Evolutionary conservation across 2,888 invertebrate species (phyloP).

Genomic region (Phortica magna): DNA sequence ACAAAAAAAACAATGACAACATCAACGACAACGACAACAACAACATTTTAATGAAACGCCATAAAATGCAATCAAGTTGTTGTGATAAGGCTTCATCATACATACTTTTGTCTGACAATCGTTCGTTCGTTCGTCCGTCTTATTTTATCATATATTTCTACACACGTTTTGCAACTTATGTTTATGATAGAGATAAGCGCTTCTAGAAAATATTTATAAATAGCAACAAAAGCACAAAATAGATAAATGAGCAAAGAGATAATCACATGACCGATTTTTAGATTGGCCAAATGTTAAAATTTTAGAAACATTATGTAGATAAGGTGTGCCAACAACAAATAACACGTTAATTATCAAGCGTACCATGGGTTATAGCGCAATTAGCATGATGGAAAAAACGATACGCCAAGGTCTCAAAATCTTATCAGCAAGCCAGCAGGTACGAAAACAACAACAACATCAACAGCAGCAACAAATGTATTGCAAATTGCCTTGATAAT

Average conservation of each 20-base stretch:
- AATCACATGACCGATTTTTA: slow-evolving; percentile 6
- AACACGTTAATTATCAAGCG: slow-evolving; percentile 1
- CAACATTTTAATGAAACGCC: background rate
- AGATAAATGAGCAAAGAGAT: background rate
- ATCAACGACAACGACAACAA: too few species aligned
- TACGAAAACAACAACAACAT: background rate
- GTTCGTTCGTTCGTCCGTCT: background rate
- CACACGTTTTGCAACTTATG: slow-evolving; percentile 3
- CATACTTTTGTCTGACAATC: background rate
- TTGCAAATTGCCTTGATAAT: slow-evolving; percentile 5
- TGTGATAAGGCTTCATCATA: background rate
- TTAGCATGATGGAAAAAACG: background rate
- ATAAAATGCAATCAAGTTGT: background rate
- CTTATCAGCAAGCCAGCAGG: slow-evolving; percentile 10
- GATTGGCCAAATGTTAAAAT: background rate
- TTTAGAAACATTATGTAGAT: background rate
- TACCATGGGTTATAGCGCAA: background rate
- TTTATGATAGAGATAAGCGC: background rate
- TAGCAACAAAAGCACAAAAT: background rate
- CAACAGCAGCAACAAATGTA: background rate
- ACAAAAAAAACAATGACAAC: background rate
- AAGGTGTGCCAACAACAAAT: background rate
- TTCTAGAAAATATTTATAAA: background rate
- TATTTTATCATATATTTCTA: background rate
- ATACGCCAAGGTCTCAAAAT: slow-evolving; percentile 17